Conservation (phyloP, 2,888 invertebrate species). For the Formica aserva region DNA sequence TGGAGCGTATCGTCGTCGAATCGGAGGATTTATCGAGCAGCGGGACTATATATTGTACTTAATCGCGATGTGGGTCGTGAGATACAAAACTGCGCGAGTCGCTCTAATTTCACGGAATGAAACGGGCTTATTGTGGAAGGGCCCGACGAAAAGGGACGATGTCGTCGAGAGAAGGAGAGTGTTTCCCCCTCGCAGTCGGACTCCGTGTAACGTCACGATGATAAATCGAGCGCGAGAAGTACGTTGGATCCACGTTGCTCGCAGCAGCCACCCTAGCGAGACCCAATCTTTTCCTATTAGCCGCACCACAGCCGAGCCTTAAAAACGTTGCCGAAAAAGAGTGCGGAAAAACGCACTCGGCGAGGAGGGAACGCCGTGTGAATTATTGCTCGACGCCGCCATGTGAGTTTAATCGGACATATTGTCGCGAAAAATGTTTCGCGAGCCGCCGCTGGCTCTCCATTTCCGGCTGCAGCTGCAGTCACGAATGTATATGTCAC, state of each 20-base stretch:
- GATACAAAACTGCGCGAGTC: conserved; percentile 69
- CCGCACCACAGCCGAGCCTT: conserved; percentile 65
- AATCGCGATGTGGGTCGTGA: conserved; percentile 71
- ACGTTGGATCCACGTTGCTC: conserved; percentile 52
- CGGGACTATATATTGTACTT: conserved; percentile 59
- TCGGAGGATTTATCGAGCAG: conserved; percentile 68
- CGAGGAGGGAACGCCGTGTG: conserved; percentile 43
- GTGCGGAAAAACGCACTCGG: background rate
- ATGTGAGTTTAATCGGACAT: conserved; percentile 70
- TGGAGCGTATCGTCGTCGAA: background rate
- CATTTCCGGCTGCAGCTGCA: conserved; percentile 27
- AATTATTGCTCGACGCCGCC: conserved; percentile 61
- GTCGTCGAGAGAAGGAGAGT: conserved; percentile 55
- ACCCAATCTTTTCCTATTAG: conserved; percentile 77
- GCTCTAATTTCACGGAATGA: conserved; percentile 76
- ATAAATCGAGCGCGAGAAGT: conserved; percentile 79
- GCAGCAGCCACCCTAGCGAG: conserved; percentile 68
- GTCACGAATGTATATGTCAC: background rate
- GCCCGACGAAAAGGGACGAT: background rate
- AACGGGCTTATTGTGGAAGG: conserved; percentile 12
- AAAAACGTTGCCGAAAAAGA: conserved; percentile 72
- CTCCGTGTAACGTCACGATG: conserved; percentile 71
- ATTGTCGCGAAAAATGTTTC: conserved; percentile 46
- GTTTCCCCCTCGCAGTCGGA: conserved; percentile 54
- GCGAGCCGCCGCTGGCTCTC: conserved; percentile 14